Percentiles rank a stretch among this genome's conserved stretches.
Evolutionary conservation across 2,797 vertebrate genomes (phyloP).

Genomic region (Apodemus agrarius): DNA sequence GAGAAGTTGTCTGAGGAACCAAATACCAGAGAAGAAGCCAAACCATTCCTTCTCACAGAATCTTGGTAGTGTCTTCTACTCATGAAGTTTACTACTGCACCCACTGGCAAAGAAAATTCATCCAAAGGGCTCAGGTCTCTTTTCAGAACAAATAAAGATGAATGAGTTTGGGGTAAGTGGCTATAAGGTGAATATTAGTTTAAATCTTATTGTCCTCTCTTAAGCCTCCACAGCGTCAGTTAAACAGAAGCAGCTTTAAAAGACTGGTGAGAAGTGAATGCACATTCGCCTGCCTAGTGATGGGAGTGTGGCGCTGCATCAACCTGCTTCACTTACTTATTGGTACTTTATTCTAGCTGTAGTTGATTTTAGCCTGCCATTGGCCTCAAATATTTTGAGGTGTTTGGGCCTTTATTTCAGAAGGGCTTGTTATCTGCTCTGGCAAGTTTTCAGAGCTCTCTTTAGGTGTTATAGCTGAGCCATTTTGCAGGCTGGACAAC

Average conservation of each 20-base stretch:
- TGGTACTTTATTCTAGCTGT: conserved; percentile 1
- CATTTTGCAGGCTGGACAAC: neutral
- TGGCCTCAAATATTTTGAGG: conserved; percentile 19
- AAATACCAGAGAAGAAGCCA: conserved; percentile 3
- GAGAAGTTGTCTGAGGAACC: neutral
- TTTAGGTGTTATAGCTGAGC: conserved; percentile 17
- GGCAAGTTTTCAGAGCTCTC: conserved; percentile 7
- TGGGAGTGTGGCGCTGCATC: neutral
- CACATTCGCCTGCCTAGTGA: neutral
- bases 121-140: conserved; percentile 19
- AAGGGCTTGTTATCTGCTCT: neutral
- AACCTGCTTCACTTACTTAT: neutral
- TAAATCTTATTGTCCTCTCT: conserved; percentile 34
- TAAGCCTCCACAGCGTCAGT: neutral
- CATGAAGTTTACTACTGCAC: neutral
- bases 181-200: conserved; percentile 22
- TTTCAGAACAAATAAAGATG: conserved; percentile 51
- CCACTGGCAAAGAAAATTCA: neutral
- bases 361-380: conserved; percentile 34
- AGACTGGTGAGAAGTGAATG: neutral
- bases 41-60: neutral
- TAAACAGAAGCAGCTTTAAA: neutral
- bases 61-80: neutral
- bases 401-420: neutral
- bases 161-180: conserved; percentile 33